Conservation (phyloP, 1,140 invertebrate genomes). For the Apis cerana region DNA sequence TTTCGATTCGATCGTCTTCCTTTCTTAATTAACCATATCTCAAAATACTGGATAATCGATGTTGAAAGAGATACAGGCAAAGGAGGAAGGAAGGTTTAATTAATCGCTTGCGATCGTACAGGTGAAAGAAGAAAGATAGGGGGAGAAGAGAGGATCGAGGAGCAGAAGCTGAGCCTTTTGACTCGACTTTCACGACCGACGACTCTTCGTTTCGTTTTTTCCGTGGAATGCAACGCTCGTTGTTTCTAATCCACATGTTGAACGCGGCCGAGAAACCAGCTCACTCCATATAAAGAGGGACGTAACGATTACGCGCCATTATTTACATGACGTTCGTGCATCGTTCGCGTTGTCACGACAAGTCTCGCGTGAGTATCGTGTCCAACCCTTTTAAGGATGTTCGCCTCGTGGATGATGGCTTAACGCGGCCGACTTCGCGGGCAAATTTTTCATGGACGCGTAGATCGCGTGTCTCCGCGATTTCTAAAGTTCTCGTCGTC, state of each 20-base stretch:
- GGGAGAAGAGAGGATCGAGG: neutral
- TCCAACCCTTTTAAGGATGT: conserved; percentile 26
- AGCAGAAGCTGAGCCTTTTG: neutral
- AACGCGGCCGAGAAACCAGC: conserved; percentile 38
- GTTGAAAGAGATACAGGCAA: no score
- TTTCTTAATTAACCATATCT: no score
- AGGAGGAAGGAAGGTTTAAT: neutral
- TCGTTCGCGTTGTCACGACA: conserved; percentile 16
- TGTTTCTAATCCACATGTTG: conserved; percentile 59
- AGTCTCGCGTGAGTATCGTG: neutral
- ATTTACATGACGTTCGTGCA: conserved; percentile 29
- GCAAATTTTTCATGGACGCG: neutral
- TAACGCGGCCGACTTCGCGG: neutral
- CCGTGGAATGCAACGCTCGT: neutral
- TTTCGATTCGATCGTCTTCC: no score
- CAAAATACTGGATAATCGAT: no score
- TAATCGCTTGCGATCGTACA: no score
- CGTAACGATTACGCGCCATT: conserved; percentile 41
- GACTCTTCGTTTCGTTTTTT: conserved; percentile 30
- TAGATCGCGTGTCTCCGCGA: neutral
- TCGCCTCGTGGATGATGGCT: neutral
- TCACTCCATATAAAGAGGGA: conserved; percentile 40
- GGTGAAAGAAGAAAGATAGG: neutral
- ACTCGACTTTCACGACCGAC: conserved; percentile 50
- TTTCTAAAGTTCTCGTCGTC: neutral